Base-by-base conservation (phyloP, 92 coral and sea anemone genomes). In the Palythoa grandiflora region DNA sequence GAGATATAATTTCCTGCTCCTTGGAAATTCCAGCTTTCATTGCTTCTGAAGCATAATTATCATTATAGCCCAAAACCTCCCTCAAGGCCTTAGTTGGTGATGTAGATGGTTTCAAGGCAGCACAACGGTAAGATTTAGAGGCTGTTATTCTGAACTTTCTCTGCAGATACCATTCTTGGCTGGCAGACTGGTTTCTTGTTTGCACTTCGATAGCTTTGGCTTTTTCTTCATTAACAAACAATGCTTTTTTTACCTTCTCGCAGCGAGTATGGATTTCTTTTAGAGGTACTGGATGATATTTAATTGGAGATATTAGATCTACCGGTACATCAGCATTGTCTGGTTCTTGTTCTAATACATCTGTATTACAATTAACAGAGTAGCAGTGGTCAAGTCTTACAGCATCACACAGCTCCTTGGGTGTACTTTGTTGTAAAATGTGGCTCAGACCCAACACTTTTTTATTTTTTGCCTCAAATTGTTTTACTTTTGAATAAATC, bases 81-180 rank as follows among this genome's bases (percentile, higher is more conserved):
- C 79, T 71, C 48, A 89, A 66, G 19, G 92, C 92, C 75, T 89
- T 89, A 52, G 71, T 81, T 77, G 92, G 92, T 59, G 92, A 89
- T 75, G 92, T 89, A 35, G 90, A 85, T 55, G 79, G 73, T 57
- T 85, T 89, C 51, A 88, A 40, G 17, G 72, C 86, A 6, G 94
- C 92, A 81, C 83, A 78, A 47, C 90, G 73, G 84, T 89, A 85
- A 76, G 89, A 21, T 78, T 90, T 84, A 11, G 92, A 90, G n/a
- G 90, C 92, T 19, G 92, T 90, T 52, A 90, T 90, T 44, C 92
- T 76, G 81, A 77, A 90, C 68, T 84, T 89, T 77, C 92, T 84
- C 19, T 75, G 85, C 13, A 11, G 48, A 89, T 84, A 61, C 92
- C 92, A 89, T 73, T 76, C 78, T 44, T 61, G 68, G 44, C 84